These are phyloP conservation scores for Notocelia uddmanniana DNA, from an alignment of 2,888 invertebrate species.

Conservation along the genomic window DNA sequence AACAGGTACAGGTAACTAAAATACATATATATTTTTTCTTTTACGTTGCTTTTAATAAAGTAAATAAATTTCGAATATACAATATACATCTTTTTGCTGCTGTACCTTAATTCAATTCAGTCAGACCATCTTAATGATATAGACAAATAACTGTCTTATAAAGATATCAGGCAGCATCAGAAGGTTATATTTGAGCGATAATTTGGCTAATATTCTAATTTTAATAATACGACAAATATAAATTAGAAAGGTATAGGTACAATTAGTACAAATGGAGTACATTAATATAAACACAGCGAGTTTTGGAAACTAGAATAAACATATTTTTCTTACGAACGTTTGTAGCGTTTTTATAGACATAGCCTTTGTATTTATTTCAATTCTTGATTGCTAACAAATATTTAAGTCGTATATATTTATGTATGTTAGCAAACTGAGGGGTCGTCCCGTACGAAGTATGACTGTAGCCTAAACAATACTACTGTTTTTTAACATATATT, in stretches of 20 bases:
- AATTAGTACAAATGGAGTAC: not conserved
- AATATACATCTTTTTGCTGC: too few species aligned
- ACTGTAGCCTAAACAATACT: not conserved
- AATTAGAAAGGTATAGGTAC: not conserved
- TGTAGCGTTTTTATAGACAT: not conserved
- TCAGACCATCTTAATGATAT: not conserved
- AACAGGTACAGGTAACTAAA: not conserved
- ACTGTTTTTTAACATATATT: not conserved
- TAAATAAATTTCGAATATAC: too few species aligned
- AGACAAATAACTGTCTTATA: constrained; percentile 6
- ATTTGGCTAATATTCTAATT: constrained; percentile 18
- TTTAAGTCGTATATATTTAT: too few species aligned
- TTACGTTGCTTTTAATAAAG: too few species aligned
- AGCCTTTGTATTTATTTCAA: too few species aligned
- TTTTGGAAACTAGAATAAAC: not conserved
- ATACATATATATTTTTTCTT: too few species aligned
- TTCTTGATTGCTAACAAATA: too few species aligned
- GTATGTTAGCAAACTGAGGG: not conserved
- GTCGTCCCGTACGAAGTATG: not conserved
- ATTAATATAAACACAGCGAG: not conserved
- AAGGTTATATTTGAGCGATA: constrained; percentile 33
- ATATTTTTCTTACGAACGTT: not conserved
- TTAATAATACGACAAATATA: constrained; percentile 6
- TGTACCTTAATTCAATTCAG: not conserved
- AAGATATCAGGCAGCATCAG: not conserved